Conservation (phyloP, 2,797 vertebrate genomes). For the Luscinia luscinia region DNA sequence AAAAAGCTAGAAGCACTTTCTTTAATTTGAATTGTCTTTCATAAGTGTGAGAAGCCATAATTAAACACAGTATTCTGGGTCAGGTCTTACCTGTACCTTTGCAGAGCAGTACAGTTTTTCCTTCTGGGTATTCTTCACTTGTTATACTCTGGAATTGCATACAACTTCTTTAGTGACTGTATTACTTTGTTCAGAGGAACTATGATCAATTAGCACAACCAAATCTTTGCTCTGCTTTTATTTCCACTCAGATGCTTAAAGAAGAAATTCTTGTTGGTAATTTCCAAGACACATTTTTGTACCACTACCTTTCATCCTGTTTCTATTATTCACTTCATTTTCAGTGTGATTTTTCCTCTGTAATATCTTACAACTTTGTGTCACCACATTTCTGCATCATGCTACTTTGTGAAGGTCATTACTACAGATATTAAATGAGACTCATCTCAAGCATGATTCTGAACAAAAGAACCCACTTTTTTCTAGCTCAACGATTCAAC, state of each 20-base stretch:
- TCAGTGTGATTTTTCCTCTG: background rate
- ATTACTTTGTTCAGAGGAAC: background rate
- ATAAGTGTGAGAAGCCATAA: background rate
- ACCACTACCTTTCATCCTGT: background rate
- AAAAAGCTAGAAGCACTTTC: background rate
- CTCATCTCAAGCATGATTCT: background rate
- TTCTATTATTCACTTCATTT: background rate
- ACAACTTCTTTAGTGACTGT: background rate
- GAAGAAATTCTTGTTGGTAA: background rate
- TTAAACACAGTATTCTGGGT: background rate
- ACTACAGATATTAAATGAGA: background rate
- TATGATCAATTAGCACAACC: background rate
- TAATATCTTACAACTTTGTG: background rate
- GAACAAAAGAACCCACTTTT: background rate
- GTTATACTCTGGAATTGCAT: background rate
- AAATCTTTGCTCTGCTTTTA: background rate
- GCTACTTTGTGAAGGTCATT: background rate
- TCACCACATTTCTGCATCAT: background rate
- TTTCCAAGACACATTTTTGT: background rate
- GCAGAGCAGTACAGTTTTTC: background rate
- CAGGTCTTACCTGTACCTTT: slow-evolving; percentile 3
- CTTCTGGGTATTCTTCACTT: background rate
- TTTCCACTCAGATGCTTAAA: background rate
- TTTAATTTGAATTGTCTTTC: background rate
- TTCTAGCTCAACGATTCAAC: background rate